Evolutionary conservation across 2,888 invertebrate species (phyloP), one percentile per base, ranked within the genome.

Genomic region (Kuschelorhynchus macadamiae): DNA sequence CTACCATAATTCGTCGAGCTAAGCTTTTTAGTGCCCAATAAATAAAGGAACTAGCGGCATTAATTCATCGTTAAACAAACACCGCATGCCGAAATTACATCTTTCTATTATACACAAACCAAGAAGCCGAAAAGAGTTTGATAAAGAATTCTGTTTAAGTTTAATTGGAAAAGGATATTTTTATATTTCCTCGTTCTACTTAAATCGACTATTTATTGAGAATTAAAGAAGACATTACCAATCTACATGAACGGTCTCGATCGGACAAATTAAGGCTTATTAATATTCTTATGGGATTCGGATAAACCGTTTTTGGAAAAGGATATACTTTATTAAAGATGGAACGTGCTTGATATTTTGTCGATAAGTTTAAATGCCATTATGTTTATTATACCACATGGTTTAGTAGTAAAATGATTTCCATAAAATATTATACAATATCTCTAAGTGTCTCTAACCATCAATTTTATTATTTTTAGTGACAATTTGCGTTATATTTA

Each of bases 1-100:
- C 39, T 30, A 17, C 55, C 53, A 59, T 66, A 65, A 65, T 65
- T 59, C 36, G 44, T 36, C 16, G 18, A 41, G 49, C 42, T 64
- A 65, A 65, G 60, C 66, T 66, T 66, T 60, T 66, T 66, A 66
- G 46, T 66, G 66, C 39, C 47, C 41, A 53, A 66, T 66, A 66
- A 66, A 66, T 66, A 56, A 66, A 60, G 44, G 14, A 33, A 39
- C 53, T 47, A 17, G 53, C 50, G 50, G 60, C 56, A 66, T 66
- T 66, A 66, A 66, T 66, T 66, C 52, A 66, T 60, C 66, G 60
- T 66, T 66, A 66, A 49, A 14, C 59, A 30, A 60, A 44, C 57
- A 60, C 66, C 66, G 60, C 60, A 66, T 66, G 66, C 53, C 60
- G 60, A 60, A 66, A 66, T 59, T 65, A 52, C 52, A 32, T 52